Evolutionary conservation across 1,140 invertebrate genomes (phyloP), one percentile per base, ranked within the genome.

Genomic region (Nasonia vitripennis): DNA sequence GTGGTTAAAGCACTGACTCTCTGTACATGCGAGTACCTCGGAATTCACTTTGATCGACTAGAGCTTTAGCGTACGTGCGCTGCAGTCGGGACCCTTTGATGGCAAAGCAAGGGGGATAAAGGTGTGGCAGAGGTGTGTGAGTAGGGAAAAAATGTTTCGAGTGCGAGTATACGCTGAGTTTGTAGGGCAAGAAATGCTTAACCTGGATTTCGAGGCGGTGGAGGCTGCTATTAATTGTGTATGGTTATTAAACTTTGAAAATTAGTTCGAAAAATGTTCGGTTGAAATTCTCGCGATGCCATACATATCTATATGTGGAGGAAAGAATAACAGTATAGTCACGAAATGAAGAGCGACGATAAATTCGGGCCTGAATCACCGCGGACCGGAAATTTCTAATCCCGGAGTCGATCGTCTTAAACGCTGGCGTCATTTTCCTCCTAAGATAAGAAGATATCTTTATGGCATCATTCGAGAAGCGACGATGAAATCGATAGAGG

Each of bases 401-500:
- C 2, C 48, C 45, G n/a, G 23, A 78, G n/a, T 55, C 75, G n/a
- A 78, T 78, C 31, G 45, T 78, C 75, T 78, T 78, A 78, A 78
- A 78, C n/a, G n/a, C 14, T 51, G 3, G 27, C 23, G 45, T 78
- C 75, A 31, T 20, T 78, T 51, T 55, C 41, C n/a, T 55, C 23
- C 14, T 55, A 27, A 55, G 45, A 55, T 55, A 78, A 55, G 37
- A 75, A 20, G 75, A 78, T 78, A 78, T 55, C 75, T 78, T 78
- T 48, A 55, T 48, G 10, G 10, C 20, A 45, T 55, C 75, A 27
- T 78, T 31, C 41, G 20, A 51, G 75, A 48, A 78, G 20, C 75
- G 75, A 78, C 75, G 75, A 78, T 78, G 75, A 78, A 78, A 78
- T 78, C 75, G 75, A 78, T 78, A 51, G 31, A 78, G 75, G 75